phyloP scores from a whole-genome alignment of 2,888 invertebrate species.

The Mayetiola destructor region DNA sequence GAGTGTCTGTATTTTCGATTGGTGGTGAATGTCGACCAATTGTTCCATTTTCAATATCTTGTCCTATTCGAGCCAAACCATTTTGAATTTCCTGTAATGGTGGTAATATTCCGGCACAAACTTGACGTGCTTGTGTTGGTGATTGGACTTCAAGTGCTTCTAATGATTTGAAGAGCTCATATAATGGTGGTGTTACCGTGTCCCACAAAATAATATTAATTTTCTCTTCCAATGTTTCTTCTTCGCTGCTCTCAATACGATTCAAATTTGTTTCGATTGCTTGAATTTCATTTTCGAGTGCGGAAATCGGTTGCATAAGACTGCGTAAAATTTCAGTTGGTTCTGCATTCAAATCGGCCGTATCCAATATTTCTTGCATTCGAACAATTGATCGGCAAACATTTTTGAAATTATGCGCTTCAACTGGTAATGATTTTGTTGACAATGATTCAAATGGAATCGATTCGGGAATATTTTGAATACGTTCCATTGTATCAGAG shows the following conservation, averaged over 20 bases:
- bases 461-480: conserved; percentile 25
- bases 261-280: conserved; percentile 14
- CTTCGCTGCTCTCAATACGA: conserved; percentile 26
- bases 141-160: conserved; percentile 36
- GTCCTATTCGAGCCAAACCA: conserved; percentile 37
- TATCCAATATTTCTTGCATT: conserved; percentile 35
- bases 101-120: conserved; percentile 37
- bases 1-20: conserved; percentile 31
- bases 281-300: conserved; percentile 17
- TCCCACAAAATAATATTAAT: conserved; percentile 48
- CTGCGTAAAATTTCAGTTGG: conserved; percentile 24
- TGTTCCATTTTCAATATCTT: conserved; percentile 34
- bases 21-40: conserved; percentile 27
- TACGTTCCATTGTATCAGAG: conserved; percentile 31
- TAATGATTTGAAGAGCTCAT: conserved; percentile 45
- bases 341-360: conserved; percentile 21
- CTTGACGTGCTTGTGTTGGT: conserved; percentile 26
- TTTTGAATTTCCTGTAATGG: conserved; percentile 45
- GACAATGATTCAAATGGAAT: conserved; percentile 27
- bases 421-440: conserved; percentile 28
- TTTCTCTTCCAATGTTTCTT: conserved; percentile 31
- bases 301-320: conserved; percentile 15
- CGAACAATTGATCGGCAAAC: conserved; percentile 35
- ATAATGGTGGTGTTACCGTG: conserved; percentile 46
- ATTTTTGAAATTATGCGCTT: conserved; percentile 29